phyloP scores from a whole-genome alignment of 2,888 invertebrate genomes.

The Nomada lathburiana region DNA sequence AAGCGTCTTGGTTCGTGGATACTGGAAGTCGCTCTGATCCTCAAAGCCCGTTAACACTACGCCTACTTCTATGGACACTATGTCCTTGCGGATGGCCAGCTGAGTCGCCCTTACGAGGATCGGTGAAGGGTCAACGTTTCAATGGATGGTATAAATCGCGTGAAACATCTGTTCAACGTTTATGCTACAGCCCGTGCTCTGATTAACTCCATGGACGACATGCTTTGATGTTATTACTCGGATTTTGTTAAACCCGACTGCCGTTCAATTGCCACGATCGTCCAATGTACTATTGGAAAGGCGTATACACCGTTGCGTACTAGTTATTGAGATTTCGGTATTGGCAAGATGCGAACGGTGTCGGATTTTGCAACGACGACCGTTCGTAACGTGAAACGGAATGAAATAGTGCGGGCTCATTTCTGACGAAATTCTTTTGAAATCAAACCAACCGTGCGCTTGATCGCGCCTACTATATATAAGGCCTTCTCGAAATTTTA shows the following conservation, averaged over 20 bases:
- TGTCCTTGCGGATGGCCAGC: slow-evolving; percentile 48
- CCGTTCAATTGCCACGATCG: background rate
- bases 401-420: background rate
- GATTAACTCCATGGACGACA: slow-evolving; percentile 49
- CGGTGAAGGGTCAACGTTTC: slow-evolving; percentile 61
- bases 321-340: too few relatives aligned
- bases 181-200: slow-evolving; percentile 21
- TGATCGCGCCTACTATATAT: too few relatives aligned
- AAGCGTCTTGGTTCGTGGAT: slow-evolving; percentile 57
- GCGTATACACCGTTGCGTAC: too few relatives aligned
- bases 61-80: slow-evolving; percentile 48
- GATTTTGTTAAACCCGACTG: background rate
- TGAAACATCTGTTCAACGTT: slow-evolving; percentile 47
- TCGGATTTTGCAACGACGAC: too few relatives aligned
- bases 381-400: background rate
- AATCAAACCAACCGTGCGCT: too few relatives aligned
- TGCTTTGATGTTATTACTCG: slow-evolving; percentile 43
- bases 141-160: slow-evolving; percentile 65
- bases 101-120: slow-evolving; percentile 62
- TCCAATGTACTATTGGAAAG: too few relatives aligned
- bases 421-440: too few relatives aligned
- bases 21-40: slow-evolving; percentile 58
- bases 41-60: slow-evolving; percentile 77
- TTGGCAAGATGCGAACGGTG: too few relatives aligned
- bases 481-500: too few relatives aligned